These are phyloP conservation scores for Palloptera scutellata DNA, from an alignment of 2,888 invertebrate species.

Conservation along the genomic window DNA sequence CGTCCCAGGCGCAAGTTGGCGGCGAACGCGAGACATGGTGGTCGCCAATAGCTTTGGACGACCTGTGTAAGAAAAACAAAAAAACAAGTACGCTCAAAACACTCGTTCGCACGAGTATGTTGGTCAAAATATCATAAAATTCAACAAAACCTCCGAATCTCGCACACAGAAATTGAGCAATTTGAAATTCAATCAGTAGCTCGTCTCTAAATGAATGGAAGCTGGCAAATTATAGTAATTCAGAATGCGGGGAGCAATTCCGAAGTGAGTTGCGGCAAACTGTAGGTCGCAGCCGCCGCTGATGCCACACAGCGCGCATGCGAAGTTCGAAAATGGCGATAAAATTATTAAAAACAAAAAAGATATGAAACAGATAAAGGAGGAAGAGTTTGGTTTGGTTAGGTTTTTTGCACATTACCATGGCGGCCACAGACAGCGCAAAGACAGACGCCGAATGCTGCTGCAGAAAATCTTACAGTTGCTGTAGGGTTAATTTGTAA, in stretches of 20 bases:
- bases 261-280: slow-evolving; percentile 23
- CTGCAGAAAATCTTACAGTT: too few relatives aligned
- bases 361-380: too few relatives aligned
- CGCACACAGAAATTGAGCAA: slow-evolving; percentile 62
- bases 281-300: slow-evolving; percentile 12
- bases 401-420: not conserved
- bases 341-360: too few relatives aligned
- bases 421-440: not conserved
- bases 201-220: slow-evolving; percentile 37
- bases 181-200: slow-evolving; percentile 66
- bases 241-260: slow-evolving; percentile 48
- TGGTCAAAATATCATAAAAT: slow-evolving; percentile 3
- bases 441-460: not conserved
- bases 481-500: too few relatives aligned
- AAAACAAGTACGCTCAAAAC: not conserved
- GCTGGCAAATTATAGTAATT: slow-evolving; percentile 62
- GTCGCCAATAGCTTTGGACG: slow-evolving; percentile 15
- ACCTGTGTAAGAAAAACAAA: not conserved
- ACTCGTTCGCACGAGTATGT: not conserved
- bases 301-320: slow-evolving; percentile 12
- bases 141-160: slow-evolving; percentile 5
- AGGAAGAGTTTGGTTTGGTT: not conserved
- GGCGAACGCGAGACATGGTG: slow-evolving; percentile 18
- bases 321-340: not conserved
- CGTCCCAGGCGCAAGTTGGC: not conserved